Percentiles rank a stretch among this genome's conserved stretches.
Evolutionary conservation across 2,113 vertebrate genomes (phyloP).

Genomic region (Guaruba guarouba): DNA sequence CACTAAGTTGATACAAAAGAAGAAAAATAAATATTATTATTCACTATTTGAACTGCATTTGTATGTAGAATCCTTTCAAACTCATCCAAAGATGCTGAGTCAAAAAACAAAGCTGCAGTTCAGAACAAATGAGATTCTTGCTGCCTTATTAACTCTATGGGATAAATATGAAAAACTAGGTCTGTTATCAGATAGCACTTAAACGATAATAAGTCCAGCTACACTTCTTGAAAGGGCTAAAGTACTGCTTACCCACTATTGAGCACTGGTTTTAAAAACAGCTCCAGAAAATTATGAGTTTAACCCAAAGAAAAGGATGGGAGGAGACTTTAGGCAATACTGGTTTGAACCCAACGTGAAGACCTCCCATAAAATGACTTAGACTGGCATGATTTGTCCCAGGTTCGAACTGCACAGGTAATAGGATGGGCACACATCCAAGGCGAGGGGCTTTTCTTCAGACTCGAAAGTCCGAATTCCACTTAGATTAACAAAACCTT

Average conservation of each 20-base stretch:
- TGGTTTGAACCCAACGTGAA: not conserved
- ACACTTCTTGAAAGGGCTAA: not conserved
- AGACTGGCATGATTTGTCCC: not conserved
- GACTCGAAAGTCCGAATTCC: not conserved
- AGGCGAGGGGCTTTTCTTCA: not conserved
- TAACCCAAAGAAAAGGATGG: not conserved
- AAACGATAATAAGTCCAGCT: not conserved
- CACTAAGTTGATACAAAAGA: not conserved
- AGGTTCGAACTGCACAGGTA: accelerated
- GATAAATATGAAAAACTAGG: not conserved
- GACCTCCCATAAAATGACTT: not conserved
- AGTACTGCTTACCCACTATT: not conserved
- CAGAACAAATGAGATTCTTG: not conserved
- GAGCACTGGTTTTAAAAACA: not conserved
- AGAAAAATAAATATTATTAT: not conserved
- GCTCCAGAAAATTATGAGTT: not conserved
- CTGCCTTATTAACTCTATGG: not conserved
- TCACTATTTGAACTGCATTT: not conserved
- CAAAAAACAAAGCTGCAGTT: not conserved
- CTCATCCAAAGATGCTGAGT: not conserved
- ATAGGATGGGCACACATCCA: not conserved
- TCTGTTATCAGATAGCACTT: not conserved
- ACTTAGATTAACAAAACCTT: not conserved
- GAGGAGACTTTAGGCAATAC: not conserved
- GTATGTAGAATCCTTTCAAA: not conserved